phyloP scores from a whole-genome alignment of 2,797 vertebrate genomes.

The Florisuga fusca region DNA sequence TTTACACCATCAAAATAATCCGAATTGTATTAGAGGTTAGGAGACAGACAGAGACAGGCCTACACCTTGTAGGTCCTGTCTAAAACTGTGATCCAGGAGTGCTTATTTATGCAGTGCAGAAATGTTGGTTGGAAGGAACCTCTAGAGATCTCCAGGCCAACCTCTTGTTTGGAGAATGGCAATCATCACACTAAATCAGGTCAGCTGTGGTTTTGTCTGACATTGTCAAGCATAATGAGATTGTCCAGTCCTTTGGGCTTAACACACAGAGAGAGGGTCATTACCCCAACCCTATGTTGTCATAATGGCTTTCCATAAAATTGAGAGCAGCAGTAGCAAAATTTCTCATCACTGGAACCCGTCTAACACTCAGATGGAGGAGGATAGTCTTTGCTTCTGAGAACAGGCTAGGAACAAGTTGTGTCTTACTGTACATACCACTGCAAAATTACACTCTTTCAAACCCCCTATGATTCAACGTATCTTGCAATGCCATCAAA shows the following conservation, averaged over 20 bases:
- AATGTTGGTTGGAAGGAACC: not conserved
- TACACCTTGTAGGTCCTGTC: not conserved
- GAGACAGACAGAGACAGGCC: not conserved
- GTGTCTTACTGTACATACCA: not conserved
- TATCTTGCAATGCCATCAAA: not conserved
- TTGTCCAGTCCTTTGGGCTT: not conserved
- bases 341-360: not conserved
- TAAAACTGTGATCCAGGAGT: not conserved
- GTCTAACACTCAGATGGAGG: not conserved
- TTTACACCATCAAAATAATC: not conserved
- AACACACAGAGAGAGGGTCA: not conserved
- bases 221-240: not conserved
- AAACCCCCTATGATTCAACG: not conserved
- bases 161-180: not conserved
- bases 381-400: not conserved
- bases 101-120: not conserved
- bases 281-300: not conserved
- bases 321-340: not conserved
- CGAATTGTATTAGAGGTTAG: not conserved
- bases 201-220: not conserved
- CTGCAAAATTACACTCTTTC: not conserved
- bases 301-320: not conserved
- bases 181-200: not conserved
- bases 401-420: not conserved
- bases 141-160: not conserved